Evolutionary conservation across 2,113 vertebrate species (phyloP).

Genomic region (Smithornis capensis): DNA sequence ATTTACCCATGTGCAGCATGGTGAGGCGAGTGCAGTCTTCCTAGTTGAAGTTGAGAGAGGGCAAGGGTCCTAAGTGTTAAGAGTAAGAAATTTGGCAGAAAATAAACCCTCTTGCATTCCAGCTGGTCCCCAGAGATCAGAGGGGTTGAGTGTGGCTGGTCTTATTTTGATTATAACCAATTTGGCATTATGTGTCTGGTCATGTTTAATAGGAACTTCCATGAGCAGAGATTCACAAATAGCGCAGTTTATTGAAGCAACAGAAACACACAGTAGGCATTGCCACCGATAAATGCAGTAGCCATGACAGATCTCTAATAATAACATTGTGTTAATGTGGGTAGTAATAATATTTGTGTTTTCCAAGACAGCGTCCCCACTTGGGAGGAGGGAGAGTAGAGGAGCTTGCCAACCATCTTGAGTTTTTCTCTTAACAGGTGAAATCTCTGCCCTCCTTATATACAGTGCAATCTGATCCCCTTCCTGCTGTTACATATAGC

Average conservation of each 20-base stretch:
- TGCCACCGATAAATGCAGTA: not conserved
- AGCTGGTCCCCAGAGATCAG: not conserved
- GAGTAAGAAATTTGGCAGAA: not conserved
- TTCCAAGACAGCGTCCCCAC: not conserved
- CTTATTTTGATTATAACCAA: not conserved
- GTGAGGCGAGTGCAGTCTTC: not conserved
- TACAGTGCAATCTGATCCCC: not conserved
- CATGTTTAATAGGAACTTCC: fast-evolving
- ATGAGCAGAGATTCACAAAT: not conserved
- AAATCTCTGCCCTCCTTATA: not conserved
- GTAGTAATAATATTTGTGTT: not conserved
- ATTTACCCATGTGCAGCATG: not conserved
- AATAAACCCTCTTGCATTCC: not conserved
- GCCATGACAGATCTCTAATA: not conserved
- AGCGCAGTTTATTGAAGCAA: not conserved
- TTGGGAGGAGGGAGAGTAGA: not conserved
- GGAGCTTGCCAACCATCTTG: not conserved
- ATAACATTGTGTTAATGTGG: not conserved
- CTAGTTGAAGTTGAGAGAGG: not conserved
- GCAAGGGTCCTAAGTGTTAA: not conserved
- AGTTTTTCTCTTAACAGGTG: not conserved
- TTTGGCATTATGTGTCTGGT: not conserved
- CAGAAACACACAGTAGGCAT: not conserved
- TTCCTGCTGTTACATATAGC: not conserved
- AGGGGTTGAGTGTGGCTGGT: not conserved